Conservation (phyloP, 2,113 vertebrate genomes). For the Callopanchax toddi region DNA sequence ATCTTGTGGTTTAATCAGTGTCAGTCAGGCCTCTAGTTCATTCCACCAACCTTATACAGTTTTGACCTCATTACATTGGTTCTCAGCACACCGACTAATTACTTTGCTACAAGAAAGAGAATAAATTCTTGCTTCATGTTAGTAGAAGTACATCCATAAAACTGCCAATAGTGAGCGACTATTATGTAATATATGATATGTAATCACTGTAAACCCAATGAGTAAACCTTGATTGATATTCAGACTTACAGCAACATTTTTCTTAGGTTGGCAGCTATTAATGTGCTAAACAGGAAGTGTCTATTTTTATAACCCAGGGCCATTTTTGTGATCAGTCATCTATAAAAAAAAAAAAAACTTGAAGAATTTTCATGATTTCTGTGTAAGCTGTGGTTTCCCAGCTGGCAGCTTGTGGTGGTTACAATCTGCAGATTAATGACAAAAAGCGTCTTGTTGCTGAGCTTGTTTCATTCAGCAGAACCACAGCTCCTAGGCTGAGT, state of each 20-base stretch:
- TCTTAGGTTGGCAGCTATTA: conserved; percentile 9
- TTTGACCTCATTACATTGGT: too few relatives aligned
- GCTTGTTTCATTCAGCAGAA: conserved; percentile 68
- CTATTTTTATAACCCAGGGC: background rate
- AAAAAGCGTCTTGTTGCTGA: conserved; percentile 49
- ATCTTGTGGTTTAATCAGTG: too few relatives aligned
- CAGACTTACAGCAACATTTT: background rate
- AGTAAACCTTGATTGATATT: conserved; percentile 20
- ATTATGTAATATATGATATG: conserved; percentile 33
- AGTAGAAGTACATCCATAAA: too few relatives aligned
- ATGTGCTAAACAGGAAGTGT: conserved; percentile 6
- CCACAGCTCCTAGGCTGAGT: conserved; percentile 20
- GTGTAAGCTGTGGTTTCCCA: background rate
- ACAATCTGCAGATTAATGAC: conserved; percentile 18
- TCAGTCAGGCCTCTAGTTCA: too few relatives aligned
- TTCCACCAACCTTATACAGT: too few relatives aligned
- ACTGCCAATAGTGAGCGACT: conserved; percentile 21
- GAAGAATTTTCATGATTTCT: background rate
- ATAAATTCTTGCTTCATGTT: too few relatives aligned
- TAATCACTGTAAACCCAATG: conserved; percentile 1
- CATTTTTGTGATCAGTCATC: background rate
- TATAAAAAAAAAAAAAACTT: too few relatives aligned
- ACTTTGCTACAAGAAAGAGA: too few relatives aligned
- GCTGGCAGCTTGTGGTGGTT: conserved; percentile 19
- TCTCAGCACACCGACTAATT: too few relatives aligned